These are phyloP conservation scores for Tachina grossa DNA, from an alignment of 2,888 invertebrate genomes.

Conservation along the genomic window DNA sequence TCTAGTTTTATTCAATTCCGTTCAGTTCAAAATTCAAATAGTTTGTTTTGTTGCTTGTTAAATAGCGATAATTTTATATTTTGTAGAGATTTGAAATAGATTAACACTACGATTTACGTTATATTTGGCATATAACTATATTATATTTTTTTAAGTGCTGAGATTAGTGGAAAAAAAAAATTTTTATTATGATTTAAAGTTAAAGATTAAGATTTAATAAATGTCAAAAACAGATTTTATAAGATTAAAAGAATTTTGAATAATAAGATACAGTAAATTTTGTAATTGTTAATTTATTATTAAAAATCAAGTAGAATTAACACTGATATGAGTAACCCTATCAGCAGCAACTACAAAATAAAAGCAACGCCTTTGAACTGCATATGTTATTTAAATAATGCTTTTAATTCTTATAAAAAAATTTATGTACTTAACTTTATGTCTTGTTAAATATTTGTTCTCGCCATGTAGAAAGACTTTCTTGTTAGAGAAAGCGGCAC, in stretches of 20 bases:
- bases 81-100: slow-evolving; percentile 26
- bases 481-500: slow-evolving; percentile 40
- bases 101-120: slow-evolving; percentile 47
- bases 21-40: neutral
- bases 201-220: slow-evolving; percentile 58
- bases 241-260: slow-evolving; percentile 40
- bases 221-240: slow-evolving; percentile 52
- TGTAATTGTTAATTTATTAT: too few species aligned
- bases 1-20: neutral
- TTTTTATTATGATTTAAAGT: slow-evolving; percentile 18
- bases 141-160: neutral
- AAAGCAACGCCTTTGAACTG: neutral
- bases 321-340: neutral
- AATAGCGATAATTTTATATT: neutral
- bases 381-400: neutral
- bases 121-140: neutral
- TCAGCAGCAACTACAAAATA: neutral
- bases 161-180: slow-evolving; percentile 22
- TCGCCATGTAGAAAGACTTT: slow-evolving; percentile 18
- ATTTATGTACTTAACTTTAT: neutral
- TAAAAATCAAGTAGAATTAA: neutral
- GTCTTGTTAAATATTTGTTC: slow-evolving; percentile 41
- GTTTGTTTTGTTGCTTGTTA: neutral
- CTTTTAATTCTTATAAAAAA: neutral
- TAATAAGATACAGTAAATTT: slow-evolving; percentile 36